Base-by-base conservation (phyloP, 2,113 vertebrate genomes). In the Brevimyrus niger region DNA sequence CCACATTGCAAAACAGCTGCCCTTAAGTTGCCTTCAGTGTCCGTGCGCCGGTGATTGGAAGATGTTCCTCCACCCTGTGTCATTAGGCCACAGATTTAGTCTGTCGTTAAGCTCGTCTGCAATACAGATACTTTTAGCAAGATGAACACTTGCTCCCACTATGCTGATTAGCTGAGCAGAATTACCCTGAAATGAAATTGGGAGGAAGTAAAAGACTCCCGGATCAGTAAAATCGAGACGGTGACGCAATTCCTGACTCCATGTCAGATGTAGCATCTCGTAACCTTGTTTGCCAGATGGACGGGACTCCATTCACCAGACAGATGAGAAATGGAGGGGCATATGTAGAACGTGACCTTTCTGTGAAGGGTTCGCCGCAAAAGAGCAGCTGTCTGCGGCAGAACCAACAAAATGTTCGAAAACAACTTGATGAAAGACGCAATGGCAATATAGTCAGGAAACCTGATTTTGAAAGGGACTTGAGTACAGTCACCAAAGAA, bases 171-270 rank as follows among this genome's bases (percentile, higher is more conserved):
- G 19, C 48, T 1, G 50, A 53, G 13, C 85, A 35, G 85, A 87
- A 87, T 87, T 55, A 53, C 50, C 50, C 47, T 87, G 47, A 87
- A 51, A 87, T 53, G n/a, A 87, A 87, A 87, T 53, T 53, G 48
- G 27, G 50, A 87, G 27, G n/a, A 53, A 53, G 47, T 42, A 87
- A 53, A 87, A 53, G 85, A 86, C 50, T 86, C 83, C n/a, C 23
- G 50, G 83, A 47, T 50, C 83, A 27, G 83, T 27, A 19, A 35
- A 27, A 48, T 87, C 17, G 27, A 87, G 50, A 53, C 85, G 38
- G 50, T 53, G 85, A 87, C 3, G 23, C 85, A 27, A 87, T 87
- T 53, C 27, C 48, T 87, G 85, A 87, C 85, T 87, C 85, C 85
- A 87, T 50, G 48, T 50, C 11, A 53, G 85, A 35, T 11, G 50